Evolutionary conservation across 2,888 invertebrate genomes (phyloP).

Genomic region (Arrhopalites spinosus): DNA sequence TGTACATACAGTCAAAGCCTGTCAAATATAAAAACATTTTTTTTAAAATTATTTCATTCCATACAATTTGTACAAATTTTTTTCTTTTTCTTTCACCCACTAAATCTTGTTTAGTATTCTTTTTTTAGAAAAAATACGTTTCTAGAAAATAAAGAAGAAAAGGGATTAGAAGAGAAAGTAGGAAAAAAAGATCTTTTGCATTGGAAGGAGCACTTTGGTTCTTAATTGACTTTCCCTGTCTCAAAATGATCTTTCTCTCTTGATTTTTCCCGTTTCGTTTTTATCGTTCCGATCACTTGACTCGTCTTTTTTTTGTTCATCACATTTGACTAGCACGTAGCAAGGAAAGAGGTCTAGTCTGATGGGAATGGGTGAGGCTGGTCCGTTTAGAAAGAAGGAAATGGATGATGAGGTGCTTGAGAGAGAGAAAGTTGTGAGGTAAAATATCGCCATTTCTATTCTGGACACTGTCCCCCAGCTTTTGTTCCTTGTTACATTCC

Average conservation of each 20-base stretch:
- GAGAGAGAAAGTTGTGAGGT: neutral
- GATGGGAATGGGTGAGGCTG: too few relatives aligned
- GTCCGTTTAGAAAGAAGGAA: neutral
- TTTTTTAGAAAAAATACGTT: too few relatives aligned
- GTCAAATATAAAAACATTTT: neutral
- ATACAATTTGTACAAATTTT: too few relatives aligned
- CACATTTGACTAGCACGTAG: too few relatives aligned
- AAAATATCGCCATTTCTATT: neutral
- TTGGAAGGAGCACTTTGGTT: neutral
- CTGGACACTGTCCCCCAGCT: neutral
- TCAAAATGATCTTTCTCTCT: neutral
- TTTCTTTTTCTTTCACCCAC: too few relatives aligned
- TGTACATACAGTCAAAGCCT: conserved; percentile 60
- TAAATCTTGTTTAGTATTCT: too few relatives aligned
- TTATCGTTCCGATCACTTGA: too few relatives aligned
- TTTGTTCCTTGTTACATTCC: neutral
- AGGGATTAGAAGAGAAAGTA: neutral
- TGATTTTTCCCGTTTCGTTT: neutral
- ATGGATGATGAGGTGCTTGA: neutral
- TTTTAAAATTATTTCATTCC: too few relatives aligned
- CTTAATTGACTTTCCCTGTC: conserved; percentile 4
- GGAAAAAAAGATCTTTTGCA: neutral
- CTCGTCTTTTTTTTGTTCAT: too few relatives aligned
- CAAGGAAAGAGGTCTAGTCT: too few relatives aligned
- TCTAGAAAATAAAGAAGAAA: neutral